Conservation (phyloP, 2,888 invertebrate species). For the Notocelia uddmanniana region DNA sequence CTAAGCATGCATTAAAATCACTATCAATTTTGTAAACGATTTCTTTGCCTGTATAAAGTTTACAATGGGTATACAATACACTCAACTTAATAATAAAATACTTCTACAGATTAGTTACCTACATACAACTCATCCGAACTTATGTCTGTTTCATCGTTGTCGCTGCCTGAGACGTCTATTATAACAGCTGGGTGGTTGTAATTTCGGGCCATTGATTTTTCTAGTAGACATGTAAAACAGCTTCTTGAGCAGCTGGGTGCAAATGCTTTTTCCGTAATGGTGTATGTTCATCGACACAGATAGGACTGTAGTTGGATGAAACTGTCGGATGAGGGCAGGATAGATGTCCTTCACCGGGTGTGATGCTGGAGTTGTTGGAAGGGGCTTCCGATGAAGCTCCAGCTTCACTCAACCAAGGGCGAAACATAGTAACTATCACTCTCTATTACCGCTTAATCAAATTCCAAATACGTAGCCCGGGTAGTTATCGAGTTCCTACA, state of each 20-base stretch:
- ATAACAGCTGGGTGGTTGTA: too few species aligned
- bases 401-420: too few species aligned
- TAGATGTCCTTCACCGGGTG: not conserved
- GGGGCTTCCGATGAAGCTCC: not conserved
- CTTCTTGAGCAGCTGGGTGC: constrained; percentile 8
- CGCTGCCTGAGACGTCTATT: too few species aligned
- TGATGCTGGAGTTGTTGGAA: not conserved
- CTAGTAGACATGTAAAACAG: not conserved
- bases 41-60: too few species aligned
- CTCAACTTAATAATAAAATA: too few species aligned
- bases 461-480: not conserved
- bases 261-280: constrained; percentile 4
- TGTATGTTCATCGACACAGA: not conserved
- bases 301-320: not conserved
- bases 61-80: too few species aligned
- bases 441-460: not conserved
- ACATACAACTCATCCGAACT: too few species aligned
- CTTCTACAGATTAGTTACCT: too few species aligned
- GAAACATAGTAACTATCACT: constrained; percentile 1
- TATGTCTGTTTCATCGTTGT: too few species aligned
- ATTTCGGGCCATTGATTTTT: too few species aligned
- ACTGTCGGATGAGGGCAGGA: not conserved
- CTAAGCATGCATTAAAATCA: too few species aligned
- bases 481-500: not conserved
- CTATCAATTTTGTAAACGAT: too few species aligned